These are phyloP conservation scores for Teleogryllus oceanicus DNA, from an alignment of 2,888 invertebrate genomes.

Conservation along the genomic window DNA sequence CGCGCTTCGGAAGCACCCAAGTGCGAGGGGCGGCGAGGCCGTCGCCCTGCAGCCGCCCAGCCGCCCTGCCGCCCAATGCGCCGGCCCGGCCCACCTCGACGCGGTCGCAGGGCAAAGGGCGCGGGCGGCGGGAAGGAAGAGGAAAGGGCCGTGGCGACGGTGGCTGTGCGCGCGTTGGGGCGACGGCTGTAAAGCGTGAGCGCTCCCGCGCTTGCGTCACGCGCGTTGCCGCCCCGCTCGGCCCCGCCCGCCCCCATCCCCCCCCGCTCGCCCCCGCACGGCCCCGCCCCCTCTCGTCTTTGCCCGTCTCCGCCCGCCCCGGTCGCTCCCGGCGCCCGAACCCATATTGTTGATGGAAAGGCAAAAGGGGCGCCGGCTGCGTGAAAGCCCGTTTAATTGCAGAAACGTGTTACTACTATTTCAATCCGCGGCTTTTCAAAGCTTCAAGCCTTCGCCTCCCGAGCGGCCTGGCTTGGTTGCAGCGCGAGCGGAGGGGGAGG, in stretches of 20 bases:
- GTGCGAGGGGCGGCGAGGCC: too few species aligned
- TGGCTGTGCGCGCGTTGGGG: background rate
- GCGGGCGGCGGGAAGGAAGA: background rate
- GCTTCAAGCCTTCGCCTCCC: slow-evolving; percentile 23
- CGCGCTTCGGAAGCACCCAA: too few species aligned
- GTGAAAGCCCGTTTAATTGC: slow-evolving; percentile 33
- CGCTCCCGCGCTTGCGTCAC: background rate
- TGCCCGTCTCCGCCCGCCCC: background rate
- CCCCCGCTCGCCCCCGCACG: background rate
- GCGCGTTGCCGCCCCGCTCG: background rate
- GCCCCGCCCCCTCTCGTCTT: background rate
- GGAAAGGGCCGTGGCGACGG: background rate
- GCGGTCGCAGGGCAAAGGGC: background rate
- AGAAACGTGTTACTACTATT: slow-evolving; percentile 32
- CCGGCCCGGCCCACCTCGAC: background rate
- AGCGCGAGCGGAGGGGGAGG: background rate
- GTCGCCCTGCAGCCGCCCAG: too few species aligned
- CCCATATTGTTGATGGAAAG: slow-evolving; percentile 29
- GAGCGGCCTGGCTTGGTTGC: background rate
- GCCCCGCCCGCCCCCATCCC: background rate
- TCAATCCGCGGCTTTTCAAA: slow-evolving; percentile 32
- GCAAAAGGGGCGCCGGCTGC: slow-evolving; percentile 19
- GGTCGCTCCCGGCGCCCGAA: background rate
- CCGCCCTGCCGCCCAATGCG: too few species aligned
- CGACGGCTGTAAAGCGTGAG: background rate